A percentile compares a stretch with the other conserved stretches of the same genome.
These are phyloP conservation scores for Erebia epiphron DNA, from an alignment of 2,888 invertebrate species.

Conservation along the genomic window DNA sequence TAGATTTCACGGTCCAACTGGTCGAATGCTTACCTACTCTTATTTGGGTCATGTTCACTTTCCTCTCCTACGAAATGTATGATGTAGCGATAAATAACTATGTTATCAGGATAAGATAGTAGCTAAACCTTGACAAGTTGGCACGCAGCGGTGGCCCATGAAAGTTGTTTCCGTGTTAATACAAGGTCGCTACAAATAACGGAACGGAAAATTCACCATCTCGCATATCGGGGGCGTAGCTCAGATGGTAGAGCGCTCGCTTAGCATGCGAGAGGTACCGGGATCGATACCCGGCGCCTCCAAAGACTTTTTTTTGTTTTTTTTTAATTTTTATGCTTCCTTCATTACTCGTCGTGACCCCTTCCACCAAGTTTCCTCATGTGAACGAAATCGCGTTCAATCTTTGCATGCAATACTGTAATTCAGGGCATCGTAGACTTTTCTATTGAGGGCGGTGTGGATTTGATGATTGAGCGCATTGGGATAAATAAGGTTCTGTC, in stretches of 20 bases:
- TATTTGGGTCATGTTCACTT: background rate
- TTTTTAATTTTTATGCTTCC: background rate
- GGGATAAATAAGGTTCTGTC: no score
- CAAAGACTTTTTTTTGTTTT: conserved; percentile 49
- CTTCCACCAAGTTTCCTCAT: no score
- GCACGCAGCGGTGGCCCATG: conserved; percentile 33
- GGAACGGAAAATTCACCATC: background rate
- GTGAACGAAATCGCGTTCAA: no score
- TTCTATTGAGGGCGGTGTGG: no score
- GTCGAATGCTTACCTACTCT: background rate
- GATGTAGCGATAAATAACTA: conserved; percentile 32
- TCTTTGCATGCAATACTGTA: no score
- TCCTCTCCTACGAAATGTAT: background rate
- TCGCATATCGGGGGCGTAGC: conserved; percentile 70
- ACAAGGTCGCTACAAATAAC: conserved; percentile 21
- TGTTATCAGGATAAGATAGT: conserved; percentile 39
- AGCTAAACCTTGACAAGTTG: conserved; percentile 40
- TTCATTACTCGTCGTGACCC: background rate
- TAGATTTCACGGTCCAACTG: background rate
- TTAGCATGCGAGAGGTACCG: conserved; percentile 83
- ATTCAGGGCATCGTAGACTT: no score
- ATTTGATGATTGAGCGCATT: no score
- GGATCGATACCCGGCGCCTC: conserved; percentile 83
- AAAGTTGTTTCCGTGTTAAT: conserved; percentile 39
- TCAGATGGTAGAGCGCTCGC: conserved; percentile 84